Base-by-base conservation (phyloP, 2,888 invertebrate species). In the Polymixis lichenea region DNA sequence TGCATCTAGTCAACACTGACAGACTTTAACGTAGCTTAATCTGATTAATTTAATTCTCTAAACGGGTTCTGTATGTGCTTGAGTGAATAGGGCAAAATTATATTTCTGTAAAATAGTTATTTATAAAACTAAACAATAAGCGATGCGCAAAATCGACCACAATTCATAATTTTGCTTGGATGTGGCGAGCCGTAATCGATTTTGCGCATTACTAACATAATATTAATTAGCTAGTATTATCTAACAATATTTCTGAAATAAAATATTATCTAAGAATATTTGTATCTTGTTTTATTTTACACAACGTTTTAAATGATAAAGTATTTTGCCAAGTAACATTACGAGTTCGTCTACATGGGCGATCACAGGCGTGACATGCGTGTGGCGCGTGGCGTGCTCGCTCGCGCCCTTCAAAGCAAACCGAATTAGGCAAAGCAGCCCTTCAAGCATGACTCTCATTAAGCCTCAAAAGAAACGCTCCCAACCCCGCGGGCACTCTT, bases 1-100 rank as follows among this genome's bases (percentile, higher is more conserved):
- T 88, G 87, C 80, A 86, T 90, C 90, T 90, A 90, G 90, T 90
- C 91, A 89, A 83, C 84, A 77, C 70, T 80, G 82, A 83, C 84
- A 86, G 79, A 85, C 82, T 84, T 85, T 81, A 83, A 80, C 38
- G 76, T 86, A 84, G 85, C 56, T 62, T 84, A 78, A 77, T 72
- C 72, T 58, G 60, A 83, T 60, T 74, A 83, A 78, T 76, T 32
- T 56, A 74, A 66, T 62, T 62, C 60, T 28, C 25, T 72, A 72
- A 75, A 80, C 76, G 80, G 71, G 83, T 83, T 75, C 65, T 66
- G 62, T 77, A 77, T 67, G 69, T 70, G 75, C 78, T 87, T 83
- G 67, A 86, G 51, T 69, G 60, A 78, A 78, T 60, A 77, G 69
- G 74, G 72, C 72, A 75, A 82, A 87, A 86, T 72, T 76, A 76